phyloP scores from a whole-genome alignment of 2,888 invertebrate species.

The Hymenopus coronatus region DNA sequence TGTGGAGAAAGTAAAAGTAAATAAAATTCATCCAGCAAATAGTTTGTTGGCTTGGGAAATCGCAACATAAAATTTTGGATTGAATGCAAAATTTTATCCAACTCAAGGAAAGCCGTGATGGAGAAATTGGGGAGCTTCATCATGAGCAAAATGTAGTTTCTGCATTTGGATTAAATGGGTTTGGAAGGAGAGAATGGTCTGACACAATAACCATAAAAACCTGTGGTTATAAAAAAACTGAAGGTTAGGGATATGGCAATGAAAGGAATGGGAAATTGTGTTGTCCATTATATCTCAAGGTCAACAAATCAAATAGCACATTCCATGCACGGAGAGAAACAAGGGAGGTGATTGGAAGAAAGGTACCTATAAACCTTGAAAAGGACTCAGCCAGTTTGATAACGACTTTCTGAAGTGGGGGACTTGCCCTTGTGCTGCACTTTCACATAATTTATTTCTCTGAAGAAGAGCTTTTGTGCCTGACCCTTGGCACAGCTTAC shows the following conservation, averaged over 20 bases:
- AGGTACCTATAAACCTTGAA: constrained; percentile 13
- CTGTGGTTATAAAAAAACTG: not conserved
- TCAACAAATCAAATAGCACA: constrained; percentile 8
- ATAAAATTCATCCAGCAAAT: too few relatives aligned
- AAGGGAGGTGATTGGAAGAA: not conserved
- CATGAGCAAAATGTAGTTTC: not conserved
- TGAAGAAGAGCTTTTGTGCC: constrained; percentile 11
- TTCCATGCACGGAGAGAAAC: not conserved
- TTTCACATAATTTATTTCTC: constrained; percentile 9
- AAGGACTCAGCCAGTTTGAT: constrained; percentile 17
- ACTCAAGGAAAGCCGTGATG: too few relatives aligned
- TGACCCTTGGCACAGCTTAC: constrained; percentile 12
- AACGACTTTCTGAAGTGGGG: constrained; percentile 7
- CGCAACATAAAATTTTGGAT: too few relatives aligned
- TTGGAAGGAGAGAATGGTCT: not conserved
- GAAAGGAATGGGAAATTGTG: not conserved
- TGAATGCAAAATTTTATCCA: too few relatives aligned
- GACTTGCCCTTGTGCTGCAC: not conserved
- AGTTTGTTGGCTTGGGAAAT: too few relatives aligned
- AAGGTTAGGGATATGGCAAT: not conserved
- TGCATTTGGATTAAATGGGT: not conserved
- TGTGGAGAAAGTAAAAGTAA: too few relatives aligned
- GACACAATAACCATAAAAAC: not conserved
- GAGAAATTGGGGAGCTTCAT: too few relatives aligned
- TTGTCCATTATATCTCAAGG: constrained; percentile 17